phyloP scores from a whole-genome alignment of 2,113 vertebrate species.

The Cariama cristata region DNA sequence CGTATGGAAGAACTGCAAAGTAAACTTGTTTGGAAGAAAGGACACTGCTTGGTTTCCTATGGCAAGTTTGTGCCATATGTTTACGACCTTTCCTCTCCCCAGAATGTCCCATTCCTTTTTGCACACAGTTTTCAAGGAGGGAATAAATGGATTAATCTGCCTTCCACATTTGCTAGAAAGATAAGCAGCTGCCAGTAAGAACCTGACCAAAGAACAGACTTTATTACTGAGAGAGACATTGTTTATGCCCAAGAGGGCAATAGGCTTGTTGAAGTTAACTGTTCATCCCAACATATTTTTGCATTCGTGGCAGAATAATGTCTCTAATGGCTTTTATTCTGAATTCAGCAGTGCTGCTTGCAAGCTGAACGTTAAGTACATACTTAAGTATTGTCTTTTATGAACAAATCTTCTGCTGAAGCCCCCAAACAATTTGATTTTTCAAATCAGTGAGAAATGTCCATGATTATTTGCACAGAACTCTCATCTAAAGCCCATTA shows the following conservation, averaged over 20 bases:
- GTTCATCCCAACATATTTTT: neutral
- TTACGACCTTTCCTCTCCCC: neutral
- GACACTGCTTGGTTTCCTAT: neutral
- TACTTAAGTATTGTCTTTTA: neutral
- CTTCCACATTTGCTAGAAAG: conserved; percentile 5
- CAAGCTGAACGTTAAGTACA: neutral
- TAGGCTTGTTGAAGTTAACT: neutral
- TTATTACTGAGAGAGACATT: neutral
- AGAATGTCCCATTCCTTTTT: neutral
- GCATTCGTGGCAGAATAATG: neutral
- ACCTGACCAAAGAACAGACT: conserved; percentile 29
- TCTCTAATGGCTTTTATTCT: neutral
- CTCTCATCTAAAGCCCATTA: conserved; percentile 6
- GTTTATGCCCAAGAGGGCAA: neutral
- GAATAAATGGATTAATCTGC: conserved; percentile 33
- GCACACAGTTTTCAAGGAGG: neutral
- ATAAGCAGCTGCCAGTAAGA: conserved; percentile 50
- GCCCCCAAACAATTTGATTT: neutral
- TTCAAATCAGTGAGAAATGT: neutral
- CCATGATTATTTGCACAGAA: neutral
- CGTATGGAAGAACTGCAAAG: neutral
- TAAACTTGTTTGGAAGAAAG: neutral
- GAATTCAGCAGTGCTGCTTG: neutral
- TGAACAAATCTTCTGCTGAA: neutral
- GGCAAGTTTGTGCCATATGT: neutral